Base-by-base conservation (phyloP, 2,888 invertebrate genomes). In the Oconnorella tubifera region DNA sequence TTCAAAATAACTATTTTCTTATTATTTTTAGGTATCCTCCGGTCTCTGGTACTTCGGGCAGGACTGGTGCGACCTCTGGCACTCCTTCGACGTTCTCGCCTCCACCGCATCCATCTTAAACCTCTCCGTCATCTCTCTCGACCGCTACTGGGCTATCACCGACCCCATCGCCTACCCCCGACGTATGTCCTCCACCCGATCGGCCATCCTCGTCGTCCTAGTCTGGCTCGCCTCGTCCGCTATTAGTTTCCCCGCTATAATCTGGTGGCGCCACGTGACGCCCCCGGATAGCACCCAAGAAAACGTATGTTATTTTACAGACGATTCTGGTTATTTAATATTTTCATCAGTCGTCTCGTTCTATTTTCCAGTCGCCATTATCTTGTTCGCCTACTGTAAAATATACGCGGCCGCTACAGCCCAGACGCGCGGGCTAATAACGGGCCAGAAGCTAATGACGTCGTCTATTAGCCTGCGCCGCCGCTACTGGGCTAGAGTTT, bases 271-370 rank as follows among this genome's bases (percentile, higher is more conserved):
- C 53, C 79, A 0, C 2, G 55, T 68, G 29, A 29, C 55, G 4
- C 53, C 48, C 40, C 49, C 55, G 0, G 23, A 72, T 68, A 33
- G 63, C 10, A 19, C 10, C 19, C 40, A 19, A 19, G 63, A 68
- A 23, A 68, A 74, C 56, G 62, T 72, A 81, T 99, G 98, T 83
- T 90, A 91, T 59, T 99, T 99, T 83, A 98, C 98, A 70, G 95
- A 97, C 83, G 93, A 96, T 83, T 86, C 93, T 75, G 92, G 92
- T 67, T 99, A 99, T 83, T 86, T 99, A 72, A 90, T 97, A 80
- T 96, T 98, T 84, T 97, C 97, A 19, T 97, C 97, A 56, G 90
- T 94, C 70, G 93, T 99, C 77, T 97, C 97, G 27, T 99, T 99
- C 84, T 99, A 98, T 83, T 86, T 95, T 74, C 99, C 99, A 32